phyloP scores from a whole-genome alignment of 1,140 invertebrate genomes.

The Atta cephalotes region DNA sequence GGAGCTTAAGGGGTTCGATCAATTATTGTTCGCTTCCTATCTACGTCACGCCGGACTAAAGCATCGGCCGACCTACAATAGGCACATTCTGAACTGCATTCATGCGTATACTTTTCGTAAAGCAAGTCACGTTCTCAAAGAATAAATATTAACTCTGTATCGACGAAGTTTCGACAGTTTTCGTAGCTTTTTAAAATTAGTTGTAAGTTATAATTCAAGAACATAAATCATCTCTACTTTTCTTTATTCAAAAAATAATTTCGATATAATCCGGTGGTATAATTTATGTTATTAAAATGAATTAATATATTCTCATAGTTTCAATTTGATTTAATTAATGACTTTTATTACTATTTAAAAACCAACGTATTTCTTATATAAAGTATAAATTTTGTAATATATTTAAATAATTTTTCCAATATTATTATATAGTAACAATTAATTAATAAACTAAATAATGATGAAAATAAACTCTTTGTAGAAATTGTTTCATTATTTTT shows the following conservation, averaged over 20 bases:
- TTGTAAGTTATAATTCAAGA: neutral
- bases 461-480: neutral
- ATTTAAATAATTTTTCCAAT: neutral
- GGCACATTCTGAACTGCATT: constrained; percentile 35
- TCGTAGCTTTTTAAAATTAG: neutral
- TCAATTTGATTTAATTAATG: neutral
- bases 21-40: constrained; percentile 79
- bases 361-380: no score
- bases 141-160: neutral
- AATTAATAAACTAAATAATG: neutral
- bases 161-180: neutral
- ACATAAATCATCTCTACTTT: neutral
- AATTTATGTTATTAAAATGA: neutral
- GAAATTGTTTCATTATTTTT: constrained; percentile 4
- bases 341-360: neutral
- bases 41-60: constrained; percentile 75
- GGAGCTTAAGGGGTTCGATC: constrained; percentile 77
- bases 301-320: neutral
- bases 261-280: neutral
- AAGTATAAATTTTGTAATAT: neutral
- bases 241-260: neutral
- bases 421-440: neutral
- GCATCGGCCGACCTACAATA: constrained; percentile 64
- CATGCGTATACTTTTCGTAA: constrained; percentile 53
- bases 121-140: constrained; percentile 51